phyloP scores from a whole-genome alignment of 2,888 invertebrate species.

The Diadegma fenestrale region DNA sequence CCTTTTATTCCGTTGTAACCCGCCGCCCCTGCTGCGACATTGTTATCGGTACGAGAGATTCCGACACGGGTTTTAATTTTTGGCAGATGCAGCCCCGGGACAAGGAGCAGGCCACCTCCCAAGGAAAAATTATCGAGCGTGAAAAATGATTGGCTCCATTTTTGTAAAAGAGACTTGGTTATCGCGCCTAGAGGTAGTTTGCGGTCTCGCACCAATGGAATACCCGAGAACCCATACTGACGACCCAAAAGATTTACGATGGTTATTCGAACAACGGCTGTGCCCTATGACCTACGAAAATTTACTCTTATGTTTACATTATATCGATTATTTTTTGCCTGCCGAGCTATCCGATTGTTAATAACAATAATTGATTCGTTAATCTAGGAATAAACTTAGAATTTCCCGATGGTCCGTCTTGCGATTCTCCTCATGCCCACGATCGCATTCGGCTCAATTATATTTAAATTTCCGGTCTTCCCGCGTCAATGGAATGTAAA shows the following conservation, averaged over 20 bases:
- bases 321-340: slow-evolving; percentile 44
- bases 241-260: slow-evolving; percentile 43
- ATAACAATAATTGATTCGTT: background rate
- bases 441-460: background rate
- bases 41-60: slow-evolving; percentile 42
- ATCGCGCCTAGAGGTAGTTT: slow-evolving; percentile 36
- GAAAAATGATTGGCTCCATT: slow-evolving; percentile 57
- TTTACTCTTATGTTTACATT: slow-evolving; percentile 55
- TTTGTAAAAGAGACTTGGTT: slow-evolving; percentile 36
- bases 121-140: slow-evolving; percentile 62
- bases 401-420: too few relatives aligned
- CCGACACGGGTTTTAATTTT: slow-evolving; percentile 52
- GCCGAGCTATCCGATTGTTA: slow-evolving; percentile 8
- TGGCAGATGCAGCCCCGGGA: slow-evolving; percentile 38
- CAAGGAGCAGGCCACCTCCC: background rate
- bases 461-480: background rate
- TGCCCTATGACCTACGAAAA: slow-evolving; percentile 44
- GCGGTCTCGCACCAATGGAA: slow-evolving; percentile 57
- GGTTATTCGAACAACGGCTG: slow-evolving; percentile 58
- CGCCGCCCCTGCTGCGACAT: slow-evolving; percentile 1
- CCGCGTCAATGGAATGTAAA: background rate
- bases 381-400: background rate
- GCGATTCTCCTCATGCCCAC: too few relatives aligned
- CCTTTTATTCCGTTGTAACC: background rate
- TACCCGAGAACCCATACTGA: slow-evolving; percentile 7